These are phyloP conservation scores for Troilus luridus DNA, from an alignment of 2,888 invertebrate genomes.

Conservation along the genomic window DNA sequence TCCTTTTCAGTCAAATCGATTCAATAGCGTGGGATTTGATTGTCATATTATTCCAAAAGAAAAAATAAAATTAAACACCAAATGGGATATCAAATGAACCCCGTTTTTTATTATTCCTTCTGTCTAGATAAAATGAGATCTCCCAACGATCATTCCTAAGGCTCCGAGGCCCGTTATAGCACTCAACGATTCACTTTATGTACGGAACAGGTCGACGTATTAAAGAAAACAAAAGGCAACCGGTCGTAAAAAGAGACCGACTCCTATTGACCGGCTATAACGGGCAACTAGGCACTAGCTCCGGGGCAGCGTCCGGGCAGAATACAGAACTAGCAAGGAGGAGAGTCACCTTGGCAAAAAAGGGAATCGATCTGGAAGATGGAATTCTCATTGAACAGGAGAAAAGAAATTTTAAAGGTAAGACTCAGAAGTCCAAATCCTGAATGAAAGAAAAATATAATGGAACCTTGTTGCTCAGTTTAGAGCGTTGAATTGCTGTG, in stretches of 20 bases:
- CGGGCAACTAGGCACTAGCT: constrained; percentile 25
- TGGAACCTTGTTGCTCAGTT: no score
- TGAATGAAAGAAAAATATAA: no score
- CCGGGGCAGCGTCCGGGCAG: not conserved
- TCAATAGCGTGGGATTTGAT: not conserved
- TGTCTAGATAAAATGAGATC: not conserved
- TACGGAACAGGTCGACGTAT: constrained; percentile 34
- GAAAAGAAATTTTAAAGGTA: no score
- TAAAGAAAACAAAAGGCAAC: constrained; percentile 36
- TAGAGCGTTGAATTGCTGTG: no score
- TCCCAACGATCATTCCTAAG: not conserved
- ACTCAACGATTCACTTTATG: constrained; percentile 34
- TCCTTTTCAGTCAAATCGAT: not conserved
- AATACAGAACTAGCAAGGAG: not conserved
- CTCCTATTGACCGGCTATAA: constrained; percentile 31
- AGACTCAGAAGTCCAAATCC: no score
- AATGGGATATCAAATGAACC: not conserved
- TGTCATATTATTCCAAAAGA: not conserved
- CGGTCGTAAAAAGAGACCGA: constrained; percentile 18
- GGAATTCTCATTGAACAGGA: not conserved
- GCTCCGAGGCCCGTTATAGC: not conserved
- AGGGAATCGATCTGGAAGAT: not conserved
- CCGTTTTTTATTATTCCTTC: not conserved
- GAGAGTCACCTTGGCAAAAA: not conserved
- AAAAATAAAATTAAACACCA: not conserved